Evolutionary conservation across 2,797 vertebrate genomes (phyloP).

Genomic region (Australoheros facetus): DNA sequence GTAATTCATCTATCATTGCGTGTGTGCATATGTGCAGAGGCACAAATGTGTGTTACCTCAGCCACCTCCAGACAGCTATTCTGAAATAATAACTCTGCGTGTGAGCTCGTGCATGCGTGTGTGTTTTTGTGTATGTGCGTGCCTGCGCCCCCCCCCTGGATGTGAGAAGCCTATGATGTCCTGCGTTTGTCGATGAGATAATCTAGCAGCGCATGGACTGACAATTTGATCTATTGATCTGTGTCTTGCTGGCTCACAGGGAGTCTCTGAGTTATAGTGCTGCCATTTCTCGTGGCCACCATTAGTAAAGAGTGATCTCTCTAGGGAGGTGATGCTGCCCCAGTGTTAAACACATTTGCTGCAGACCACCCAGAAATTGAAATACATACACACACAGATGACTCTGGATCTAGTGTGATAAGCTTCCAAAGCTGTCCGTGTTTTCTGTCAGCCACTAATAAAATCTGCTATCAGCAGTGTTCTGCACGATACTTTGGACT

Average conservation of each 20-base stretch:
- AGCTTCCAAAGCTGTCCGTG: neutral
- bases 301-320: slow-evolving; percentile 51
- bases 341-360: slow-evolving; percentile 30
- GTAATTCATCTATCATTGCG: slow-evolving; percentile 6
- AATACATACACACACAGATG: slow-evolving; percentile 9
- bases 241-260: slow-evolving; percentile 52
- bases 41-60: neutral
- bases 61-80: slow-evolving; percentile 6
- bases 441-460: slow-evolving; percentile 5
- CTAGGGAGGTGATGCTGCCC: slow-evolving; percentile 24
- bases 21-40: neutral
- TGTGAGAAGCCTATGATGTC: slow-evolving; percentile 56
- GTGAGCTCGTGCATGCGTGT: neutral
- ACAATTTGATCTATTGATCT: slow-evolving; percentile 80
- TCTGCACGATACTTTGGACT: neutral
- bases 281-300: slow-evolving; percentile 66
- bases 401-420: neutral
- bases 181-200: slow-evolving; percentile 68
- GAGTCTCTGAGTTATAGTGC: slow-evolving; percentile 75
- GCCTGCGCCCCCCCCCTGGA: slow-evolving; percentile 14
- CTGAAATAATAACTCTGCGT: slow-evolving; percentile 27
- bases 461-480: neutral
- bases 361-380: slow-evolving; percentile 35
- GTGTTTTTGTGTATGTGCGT: neutral
- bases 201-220: slow-evolving; percentile 66